Evolutionary conservation across 2,113 vertebrate genomes (phyloP).

Genomic region (Rhynchopsitta pachyrhyncha): DNA sequence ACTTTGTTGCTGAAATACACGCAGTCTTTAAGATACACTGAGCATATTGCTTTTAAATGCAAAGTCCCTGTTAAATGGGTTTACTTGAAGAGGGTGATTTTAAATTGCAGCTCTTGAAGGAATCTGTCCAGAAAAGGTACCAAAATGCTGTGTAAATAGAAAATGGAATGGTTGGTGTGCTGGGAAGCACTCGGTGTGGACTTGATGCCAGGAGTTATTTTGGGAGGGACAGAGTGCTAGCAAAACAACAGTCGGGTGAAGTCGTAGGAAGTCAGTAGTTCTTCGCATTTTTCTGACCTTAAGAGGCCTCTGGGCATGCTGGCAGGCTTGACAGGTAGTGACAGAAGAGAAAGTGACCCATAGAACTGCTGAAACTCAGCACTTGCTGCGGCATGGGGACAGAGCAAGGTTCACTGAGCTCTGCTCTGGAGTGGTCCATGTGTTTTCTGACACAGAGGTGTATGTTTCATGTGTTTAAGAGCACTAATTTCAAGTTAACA

Average conservation of each 20-base stretch:
- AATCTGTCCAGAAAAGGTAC: neutral
- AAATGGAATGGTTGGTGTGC: neutral
- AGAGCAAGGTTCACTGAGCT: neutral
- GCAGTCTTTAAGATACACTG: neutral
- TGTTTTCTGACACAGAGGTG: neutral
- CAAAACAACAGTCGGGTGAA: neutral
- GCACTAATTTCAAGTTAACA: neutral
- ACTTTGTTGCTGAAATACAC: neutral
- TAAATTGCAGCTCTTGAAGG: neutral
- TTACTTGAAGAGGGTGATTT: neutral
- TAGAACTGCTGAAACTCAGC: neutral
- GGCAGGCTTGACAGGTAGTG: neutral
- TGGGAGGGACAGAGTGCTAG: neutral
- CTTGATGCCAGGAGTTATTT: neutral
- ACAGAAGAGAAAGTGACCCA: neutral
- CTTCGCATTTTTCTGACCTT: neutral
- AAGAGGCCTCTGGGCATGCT: neutral
- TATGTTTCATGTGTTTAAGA: neutral
- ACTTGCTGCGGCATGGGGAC: neutral
- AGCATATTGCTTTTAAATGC: neutral
- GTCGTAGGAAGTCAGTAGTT: neutral
- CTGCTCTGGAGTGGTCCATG: fast-evolving
- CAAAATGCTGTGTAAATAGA: neutral
- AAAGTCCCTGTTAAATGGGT: neutral
- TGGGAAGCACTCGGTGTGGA: neutral